Conservation (phyloP, 2,888 invertebrate genomes). For the Nineta flava region DNA sequence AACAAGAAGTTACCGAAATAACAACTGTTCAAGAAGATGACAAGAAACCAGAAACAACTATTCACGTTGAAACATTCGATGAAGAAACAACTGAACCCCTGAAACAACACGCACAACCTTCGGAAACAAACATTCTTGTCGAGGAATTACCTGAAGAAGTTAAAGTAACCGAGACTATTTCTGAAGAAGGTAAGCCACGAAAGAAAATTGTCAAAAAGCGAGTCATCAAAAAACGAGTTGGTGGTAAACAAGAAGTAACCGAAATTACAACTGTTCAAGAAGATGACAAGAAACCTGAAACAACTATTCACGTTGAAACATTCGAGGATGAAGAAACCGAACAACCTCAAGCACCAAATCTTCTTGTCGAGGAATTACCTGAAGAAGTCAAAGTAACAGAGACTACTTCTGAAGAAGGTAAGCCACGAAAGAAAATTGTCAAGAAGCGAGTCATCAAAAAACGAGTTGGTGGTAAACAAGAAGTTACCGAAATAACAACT, state of each 20-base stretch:
- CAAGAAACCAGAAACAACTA: no score
- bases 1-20: no score
- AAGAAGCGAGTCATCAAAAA: no score
- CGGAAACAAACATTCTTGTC: slow-evolving; percentile 23
- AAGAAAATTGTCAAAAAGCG: slow-evolving; percentile 17
- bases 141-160: slow-evolving; percentile 20
- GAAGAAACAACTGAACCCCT: slow-evolving; percentile 16
- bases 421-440: no score
- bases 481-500: no score
- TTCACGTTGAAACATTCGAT: no score
- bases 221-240: slow-evolving; percentile 17
- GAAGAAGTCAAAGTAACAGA: slow-evolving; percentile 11
- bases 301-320: no score
- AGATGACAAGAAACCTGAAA: slow-evolving; percentile 29
- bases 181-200: slow-evolving; percentile 19
- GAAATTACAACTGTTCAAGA: slow-evolving; percentile 31
- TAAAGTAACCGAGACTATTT: slow-evolving; percentile 14
- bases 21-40: no score
- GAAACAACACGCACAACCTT: slow-evolving; percentile 14
- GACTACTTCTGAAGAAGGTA: slow-evolving; percentile 12
- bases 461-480: no score
- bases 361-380: no score
- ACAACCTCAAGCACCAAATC: no score
- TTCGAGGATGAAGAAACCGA: no score
- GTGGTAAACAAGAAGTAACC: slow-evolving; percentile 23